phyloP scores from a whole-genome alignment of 2,113 vertebrate species.

The Actinemys pallida region DNA sequence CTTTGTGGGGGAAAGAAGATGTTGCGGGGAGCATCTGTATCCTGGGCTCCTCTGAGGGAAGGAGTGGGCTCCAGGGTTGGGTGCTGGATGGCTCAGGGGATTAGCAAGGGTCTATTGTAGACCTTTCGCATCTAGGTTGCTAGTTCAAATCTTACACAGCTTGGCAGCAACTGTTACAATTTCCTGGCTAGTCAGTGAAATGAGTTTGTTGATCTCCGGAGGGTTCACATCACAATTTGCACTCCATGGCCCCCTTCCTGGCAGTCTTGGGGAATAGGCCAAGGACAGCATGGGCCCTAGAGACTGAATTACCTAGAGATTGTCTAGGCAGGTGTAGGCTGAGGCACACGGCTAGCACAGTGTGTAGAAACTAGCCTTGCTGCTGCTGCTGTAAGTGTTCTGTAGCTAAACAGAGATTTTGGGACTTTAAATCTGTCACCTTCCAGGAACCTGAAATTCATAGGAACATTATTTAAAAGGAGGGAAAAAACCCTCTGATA shows the following conservation, averaged over 20 bases:
- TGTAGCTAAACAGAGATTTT: not conserved
- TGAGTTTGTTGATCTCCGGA: not conserved
- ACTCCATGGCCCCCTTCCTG: fast-evolving
- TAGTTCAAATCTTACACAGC: not conserved
- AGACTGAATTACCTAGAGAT: not conserved
- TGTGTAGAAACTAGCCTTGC: not conserved
- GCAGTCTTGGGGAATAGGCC: not conserved
- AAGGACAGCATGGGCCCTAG: not conserved
- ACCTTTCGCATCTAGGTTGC: not conserved
- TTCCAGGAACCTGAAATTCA: not conserved
- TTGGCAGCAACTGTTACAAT: not conserved
- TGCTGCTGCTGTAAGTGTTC: not conserved
- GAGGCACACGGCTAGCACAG: not conserved
- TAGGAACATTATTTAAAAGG: fast-evolving
- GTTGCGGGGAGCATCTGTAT: not conserved
- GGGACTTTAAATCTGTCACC: constrained; percentile 54
- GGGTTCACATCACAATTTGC: not conserved
- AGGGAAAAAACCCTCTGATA: not conserved
- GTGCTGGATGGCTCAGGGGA: not conserved
- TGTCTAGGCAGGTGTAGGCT: not conserved
- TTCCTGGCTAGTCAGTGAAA: not conserved
- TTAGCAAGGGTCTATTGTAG: not conserved
- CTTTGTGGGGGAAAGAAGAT: not conserved
- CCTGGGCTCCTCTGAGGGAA: not conserved
- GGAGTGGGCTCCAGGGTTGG: not conserved